Evolutionary conservation across 2,888 invertebrate species (phyloP).

Genomic region (Papilio protenor): DNA sequence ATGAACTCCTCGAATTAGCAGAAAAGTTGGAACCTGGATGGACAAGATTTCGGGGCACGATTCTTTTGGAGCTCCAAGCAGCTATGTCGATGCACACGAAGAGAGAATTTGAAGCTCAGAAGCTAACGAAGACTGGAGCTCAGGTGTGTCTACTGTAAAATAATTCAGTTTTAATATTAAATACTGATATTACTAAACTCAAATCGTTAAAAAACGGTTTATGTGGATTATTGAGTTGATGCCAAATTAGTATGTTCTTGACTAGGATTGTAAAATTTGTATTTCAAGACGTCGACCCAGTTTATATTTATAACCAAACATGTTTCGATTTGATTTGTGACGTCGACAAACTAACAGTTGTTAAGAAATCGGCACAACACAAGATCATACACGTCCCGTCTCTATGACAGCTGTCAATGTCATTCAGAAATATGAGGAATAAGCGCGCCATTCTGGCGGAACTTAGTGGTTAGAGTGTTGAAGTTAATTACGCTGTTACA

Average conservation of each 20-base stretch:
- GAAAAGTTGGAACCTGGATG: slow-evolving; percentile 87
- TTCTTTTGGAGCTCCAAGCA: slow-evolving; percentile 87
- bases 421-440: too few relatives aligned
- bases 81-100: slow-evolving; percentile 85
- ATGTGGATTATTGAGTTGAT: slow-evolving; percentile 38
- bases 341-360: not conserved
- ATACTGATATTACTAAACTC: not conserved
- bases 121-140: slow-evolving; percentile 80
- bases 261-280: slow-evolving; percentile 25
- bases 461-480: too few relatives aligned
- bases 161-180: not conserved
- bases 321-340: not conserved
- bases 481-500: too few relatives aligned
- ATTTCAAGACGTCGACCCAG: slow-evolving; percentile 44
- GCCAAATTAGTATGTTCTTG: slow-evolving; percentile 36
- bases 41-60: slow-evolving; percentile 85
- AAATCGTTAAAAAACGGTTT: not conserved
- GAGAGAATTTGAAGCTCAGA: slow-evolving; percentile 78
- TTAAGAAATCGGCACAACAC: too few relatives aligned
- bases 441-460: too few relatives aligned
- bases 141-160: slow-evolving; percentile 63
- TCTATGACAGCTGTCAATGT: too few relatives aligned
- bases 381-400: too few relatives aligned
- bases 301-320: slow-evolving; percentile 47
- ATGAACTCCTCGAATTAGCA: slow-evolving; percentile 86